phyloP scores from a whole-genome alignment of 2,797 vertebrate genomes.

The Mycteria americana region DNA sequence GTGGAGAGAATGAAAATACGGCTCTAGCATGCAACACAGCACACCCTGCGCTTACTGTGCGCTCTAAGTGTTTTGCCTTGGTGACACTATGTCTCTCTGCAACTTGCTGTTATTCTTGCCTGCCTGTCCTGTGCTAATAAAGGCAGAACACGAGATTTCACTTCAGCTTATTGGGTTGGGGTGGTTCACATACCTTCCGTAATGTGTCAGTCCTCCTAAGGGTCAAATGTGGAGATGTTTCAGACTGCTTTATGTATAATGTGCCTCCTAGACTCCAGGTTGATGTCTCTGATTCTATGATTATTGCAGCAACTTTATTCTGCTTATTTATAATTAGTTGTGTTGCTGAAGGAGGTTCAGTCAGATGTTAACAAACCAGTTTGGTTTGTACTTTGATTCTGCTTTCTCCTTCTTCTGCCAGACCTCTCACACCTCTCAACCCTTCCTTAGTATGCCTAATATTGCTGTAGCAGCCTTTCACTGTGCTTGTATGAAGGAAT shows the following conservation, averaged over 20 bases:
- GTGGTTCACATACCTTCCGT: not conserved
- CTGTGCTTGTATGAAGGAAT: not conserved
- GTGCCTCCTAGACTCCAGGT: not conserved
- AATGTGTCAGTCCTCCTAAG: not conserved
- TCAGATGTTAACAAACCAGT: not conserved
- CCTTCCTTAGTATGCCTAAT: not conserved
- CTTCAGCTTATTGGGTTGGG: not conserved
- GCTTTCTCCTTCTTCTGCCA: not conserved
- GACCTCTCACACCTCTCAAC: not conserved
- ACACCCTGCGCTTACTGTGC: not conserved
- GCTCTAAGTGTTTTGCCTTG: not conserved
- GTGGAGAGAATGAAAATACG: not conserved
- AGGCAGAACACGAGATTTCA: not conserved
- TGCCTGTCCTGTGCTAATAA: not conserved
- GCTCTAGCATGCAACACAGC: not conserved
- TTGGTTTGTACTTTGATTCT: not conserved
- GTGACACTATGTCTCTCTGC: not conserved
- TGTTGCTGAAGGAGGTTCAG: not conserved
- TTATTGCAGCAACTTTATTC: not conserved
- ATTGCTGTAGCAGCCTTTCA: not conserved
- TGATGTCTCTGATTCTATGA: not conserved
- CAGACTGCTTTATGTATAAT: not conserved
- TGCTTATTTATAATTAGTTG: not conserved
- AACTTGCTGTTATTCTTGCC: not conserved
- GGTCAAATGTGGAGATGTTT: not conserved